Conservation (phyloP, 1,140 invertebrate genomes). For the Drosophila azteca region DNA sequence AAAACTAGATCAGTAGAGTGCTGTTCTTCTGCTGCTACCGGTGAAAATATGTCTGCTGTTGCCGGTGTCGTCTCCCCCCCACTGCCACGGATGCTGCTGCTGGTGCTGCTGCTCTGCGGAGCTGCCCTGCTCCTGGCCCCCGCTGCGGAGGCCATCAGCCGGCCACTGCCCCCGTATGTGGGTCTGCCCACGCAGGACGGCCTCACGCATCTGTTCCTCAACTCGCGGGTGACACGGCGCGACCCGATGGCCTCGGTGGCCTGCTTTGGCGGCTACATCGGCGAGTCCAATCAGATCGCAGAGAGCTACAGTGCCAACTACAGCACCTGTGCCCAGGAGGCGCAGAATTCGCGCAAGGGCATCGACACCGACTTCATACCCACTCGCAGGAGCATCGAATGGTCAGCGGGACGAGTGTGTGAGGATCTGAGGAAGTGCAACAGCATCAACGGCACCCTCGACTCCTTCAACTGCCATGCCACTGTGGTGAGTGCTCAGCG, state of each 20-base stretch:
- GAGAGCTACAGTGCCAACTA: conserved; percentile 66
- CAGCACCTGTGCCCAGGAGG: conserved; percentile 36
- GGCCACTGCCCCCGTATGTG: conserved; percentile 60
- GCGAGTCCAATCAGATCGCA: conserved; percentile 63
- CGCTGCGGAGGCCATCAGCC: conserved; percentile 31
- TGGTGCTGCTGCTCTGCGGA: conserved; percentile 19
- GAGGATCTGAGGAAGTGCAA: conserved; percentile 44
- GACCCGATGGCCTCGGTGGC: conserved; percentile 65
- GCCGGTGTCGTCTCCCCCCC: background rate
- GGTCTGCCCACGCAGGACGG: conserved; percentile 66
- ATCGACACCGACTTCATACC: conserved; percentile 63
- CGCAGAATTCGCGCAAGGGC: conserved; percentile 43
- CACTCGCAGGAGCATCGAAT: conserved; percentile 50
- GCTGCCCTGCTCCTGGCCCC: conserved; percentile 6
- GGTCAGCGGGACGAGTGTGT: conserved; percentile 50
- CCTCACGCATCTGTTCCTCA: conserved; percentile 68
- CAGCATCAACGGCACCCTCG: conserved; percentile 54
- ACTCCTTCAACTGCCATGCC: conserved; percentile 70
- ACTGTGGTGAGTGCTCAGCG: conserved; percentile 49
- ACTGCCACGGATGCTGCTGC: background rate
- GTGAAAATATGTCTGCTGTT: conserved; percentile 5
- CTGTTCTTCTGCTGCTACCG: background rate
- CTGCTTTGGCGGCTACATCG: conserved; percentile 78
- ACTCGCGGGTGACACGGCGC: conserved; percentile 59
- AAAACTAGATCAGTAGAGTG: conserved; percentile 45